Evolutionary conservation across 2,888 invertebrate genomes (phyloP).

Genomic region (Drosophila macrospina): DNA sequence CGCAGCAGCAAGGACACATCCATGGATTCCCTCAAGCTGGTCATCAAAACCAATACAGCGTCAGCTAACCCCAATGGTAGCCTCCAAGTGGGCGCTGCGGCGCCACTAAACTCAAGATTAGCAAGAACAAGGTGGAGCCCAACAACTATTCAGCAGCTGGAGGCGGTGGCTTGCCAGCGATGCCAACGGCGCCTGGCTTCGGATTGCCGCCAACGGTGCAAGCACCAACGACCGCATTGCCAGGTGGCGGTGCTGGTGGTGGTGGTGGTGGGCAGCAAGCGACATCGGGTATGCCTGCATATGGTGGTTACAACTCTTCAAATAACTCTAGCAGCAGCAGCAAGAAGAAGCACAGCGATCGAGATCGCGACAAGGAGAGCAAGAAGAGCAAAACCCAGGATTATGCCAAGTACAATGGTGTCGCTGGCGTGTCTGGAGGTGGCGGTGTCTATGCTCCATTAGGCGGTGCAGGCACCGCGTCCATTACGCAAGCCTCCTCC

Average conservation of each 20-base stretch:
- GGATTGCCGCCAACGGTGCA: constrained; percentile 31
- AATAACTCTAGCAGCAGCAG: constrained; percentile 41
- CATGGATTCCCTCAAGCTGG: constrained; percentile 86
- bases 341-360: constrained; percentile 84
- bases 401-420: constrained; percentile 80
- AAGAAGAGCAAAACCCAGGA: constrained; percentile 82
- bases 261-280: constrained; percentile 8
- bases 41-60: constrained; percentile 92
- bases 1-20: constrained; percentile 65
- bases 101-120: constrained; percentile 92
- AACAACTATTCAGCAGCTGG: constrained; percentile 76
- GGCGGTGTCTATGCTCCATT: constrained; percentile 53
- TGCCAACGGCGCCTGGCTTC: constrained; percentile 40
- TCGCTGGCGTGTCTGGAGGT: constrained; percentile 25
- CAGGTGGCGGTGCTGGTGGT: neutral
- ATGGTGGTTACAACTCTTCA: constrained; percentile 22
- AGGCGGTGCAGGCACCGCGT: constrained; percentile 74
- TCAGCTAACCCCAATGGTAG: constrained; percentile 66
- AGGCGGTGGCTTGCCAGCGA: constrained; percentile 20
- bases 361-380: constrained; percentile 84
- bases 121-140: constrained; percentile 90
- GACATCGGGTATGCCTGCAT: constrained; percentile 3
- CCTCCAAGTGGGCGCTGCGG: constrained; percentile 50
- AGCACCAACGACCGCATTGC: constrained; percentile 5
- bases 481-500: constrained; percentile 36